Evolutionary conservation across 2,888 invertebrate species (phyloP), one percentile per base, ranked within the genome.

Genomic region (Dolomedes plantarius): DNA sequence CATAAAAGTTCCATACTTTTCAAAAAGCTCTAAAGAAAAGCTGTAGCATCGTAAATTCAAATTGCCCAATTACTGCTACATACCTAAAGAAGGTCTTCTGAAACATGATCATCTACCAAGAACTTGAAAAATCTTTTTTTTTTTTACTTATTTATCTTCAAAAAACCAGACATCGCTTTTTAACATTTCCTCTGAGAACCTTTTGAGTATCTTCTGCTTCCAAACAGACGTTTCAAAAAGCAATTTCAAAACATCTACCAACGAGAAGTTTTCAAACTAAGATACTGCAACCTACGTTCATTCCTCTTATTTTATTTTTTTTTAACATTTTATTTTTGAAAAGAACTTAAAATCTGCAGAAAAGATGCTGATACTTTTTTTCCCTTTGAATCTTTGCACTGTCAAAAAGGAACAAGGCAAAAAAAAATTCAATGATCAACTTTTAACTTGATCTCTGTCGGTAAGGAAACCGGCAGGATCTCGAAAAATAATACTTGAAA

Each of bases 191-290:
- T 77, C 56, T 67, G 83, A 83, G 83, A 71, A 72, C 77, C 76
- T 83, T 73, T 41, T 41, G 46, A 67, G 74, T 23, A 68, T 31
- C 28, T 56, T 56, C 11, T 56, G 23, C 41, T 69, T 77, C 72
- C 77, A 77, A 76, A 72, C 68, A 77, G 73, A 65, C 83, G 68
- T 83, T 83, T 77, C 83, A 56, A 73, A 77, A 83, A 72, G 76
- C 83, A 83, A 83, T 83, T 83, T 83, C 39, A 83, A 75, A 83
- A 73, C 83, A 77, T 83, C 77, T 67, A 50, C 72, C n/a, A 72
- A 75, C 82, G 41, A 83, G 64, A 83, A 77, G 83, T 83, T 83
- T 83, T n/a, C 39, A 67, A 73, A 73, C 77, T 76, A 19, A 50
- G 27, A 31, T 73, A 16, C 23, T 16, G 13, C 50, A 81, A 67